These are phyloP conservation scores for Apistogramma diplotaenia DNA, from an alignment of 2,113 vertebrate species.

Conservation along the genomic window DNA sequence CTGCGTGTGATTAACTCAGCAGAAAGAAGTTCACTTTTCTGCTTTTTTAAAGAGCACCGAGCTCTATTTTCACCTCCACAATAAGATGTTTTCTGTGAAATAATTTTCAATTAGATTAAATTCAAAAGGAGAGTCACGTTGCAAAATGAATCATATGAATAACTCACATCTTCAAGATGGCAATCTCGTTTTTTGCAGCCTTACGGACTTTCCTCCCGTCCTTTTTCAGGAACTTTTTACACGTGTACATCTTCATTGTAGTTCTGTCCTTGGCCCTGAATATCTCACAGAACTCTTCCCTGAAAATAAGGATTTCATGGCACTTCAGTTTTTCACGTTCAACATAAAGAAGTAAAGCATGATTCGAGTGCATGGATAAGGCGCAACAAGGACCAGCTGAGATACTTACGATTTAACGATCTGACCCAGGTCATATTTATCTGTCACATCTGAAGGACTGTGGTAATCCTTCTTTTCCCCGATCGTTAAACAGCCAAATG, in stretches of 20 bases:
- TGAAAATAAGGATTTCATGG: slow-evolving; percentile 58
- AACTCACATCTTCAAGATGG: slow-evolving; percentile 96
- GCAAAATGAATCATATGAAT: background rate
- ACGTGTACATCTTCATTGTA: slow-evolving; percentile 92
- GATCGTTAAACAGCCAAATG: slow-evolving; percentile 96
- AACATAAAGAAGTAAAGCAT: background rate
- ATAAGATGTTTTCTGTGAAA: background rate
- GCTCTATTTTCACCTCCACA: background rate
- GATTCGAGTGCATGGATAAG: background rate
- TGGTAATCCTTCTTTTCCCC: slow-evolving; percentile 99
- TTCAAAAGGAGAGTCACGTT: background rate
- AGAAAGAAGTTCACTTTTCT: background rate
- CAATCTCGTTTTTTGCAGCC: slow-evolving; percentile 96
- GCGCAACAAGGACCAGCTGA: background rate
- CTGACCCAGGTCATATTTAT: slow-evolving; percentile 98
- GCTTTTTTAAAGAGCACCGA: background rate
- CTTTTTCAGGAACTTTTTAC: slow-evolving; percentile 97
- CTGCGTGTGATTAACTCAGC: background rate
- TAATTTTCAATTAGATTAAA: background rate
- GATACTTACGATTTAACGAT: slow-evolving; percentile 96
- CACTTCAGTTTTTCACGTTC: background rate
- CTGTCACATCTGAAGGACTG: slow-evolving; percentile 94
- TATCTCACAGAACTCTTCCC: slow-evolving; percentile 99
- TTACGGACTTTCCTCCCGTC: slow-evolving; percentile 97
- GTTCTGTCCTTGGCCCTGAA: slow-evolving; percentile 97